These are phyloP conservation scores for Elephantulus edwardii DNA, from an alignment of 2,113 vertebrate species.

Conservation along the genomic window DNA sequence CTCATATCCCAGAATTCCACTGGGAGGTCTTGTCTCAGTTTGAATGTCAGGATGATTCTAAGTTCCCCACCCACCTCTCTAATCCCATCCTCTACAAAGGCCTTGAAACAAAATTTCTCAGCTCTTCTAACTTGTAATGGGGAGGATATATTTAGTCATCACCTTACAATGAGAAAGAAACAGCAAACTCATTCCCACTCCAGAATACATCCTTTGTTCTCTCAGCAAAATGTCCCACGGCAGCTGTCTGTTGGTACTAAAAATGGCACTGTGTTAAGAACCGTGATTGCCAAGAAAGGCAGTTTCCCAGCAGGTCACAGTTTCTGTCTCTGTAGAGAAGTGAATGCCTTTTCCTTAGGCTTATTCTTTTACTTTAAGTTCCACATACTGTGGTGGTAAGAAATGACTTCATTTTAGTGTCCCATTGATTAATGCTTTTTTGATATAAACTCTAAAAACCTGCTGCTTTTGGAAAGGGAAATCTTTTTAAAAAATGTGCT, in stretches of 20 bases:
- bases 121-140: constrained; percentile 50
- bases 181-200: constrained; percentile 42
- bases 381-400: neutral
- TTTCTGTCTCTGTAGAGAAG: neutral
- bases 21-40: constrained; percentile 56
- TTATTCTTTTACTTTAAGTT: neutral
- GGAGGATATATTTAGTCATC: constrained; percentile 68
- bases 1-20: constrained; percentile 35
- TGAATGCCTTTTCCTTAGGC: neutral
- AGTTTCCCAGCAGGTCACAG: neutral
- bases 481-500: neutral
- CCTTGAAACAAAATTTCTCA: constrained; percentile 57
- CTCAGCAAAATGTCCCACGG: constrained; percentile 16
- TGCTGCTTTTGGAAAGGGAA: neutral
- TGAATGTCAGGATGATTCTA: constrained; percentile 59
- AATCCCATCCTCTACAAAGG: constrained; percentile 2
- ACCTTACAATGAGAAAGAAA: constrained; percentile 56
- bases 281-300: neutral
- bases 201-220: constrained; percentile 65
- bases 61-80: constrained; percentile 2
- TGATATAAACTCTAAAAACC: neutral
- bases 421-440: neutral
- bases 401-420: neutral
- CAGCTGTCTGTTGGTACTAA: constrained; percentile 43
- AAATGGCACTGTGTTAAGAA: neutral